Conservation (phyloP, 2,797 vertebrate genomes). For the Molossus alvarezi region DNA sequence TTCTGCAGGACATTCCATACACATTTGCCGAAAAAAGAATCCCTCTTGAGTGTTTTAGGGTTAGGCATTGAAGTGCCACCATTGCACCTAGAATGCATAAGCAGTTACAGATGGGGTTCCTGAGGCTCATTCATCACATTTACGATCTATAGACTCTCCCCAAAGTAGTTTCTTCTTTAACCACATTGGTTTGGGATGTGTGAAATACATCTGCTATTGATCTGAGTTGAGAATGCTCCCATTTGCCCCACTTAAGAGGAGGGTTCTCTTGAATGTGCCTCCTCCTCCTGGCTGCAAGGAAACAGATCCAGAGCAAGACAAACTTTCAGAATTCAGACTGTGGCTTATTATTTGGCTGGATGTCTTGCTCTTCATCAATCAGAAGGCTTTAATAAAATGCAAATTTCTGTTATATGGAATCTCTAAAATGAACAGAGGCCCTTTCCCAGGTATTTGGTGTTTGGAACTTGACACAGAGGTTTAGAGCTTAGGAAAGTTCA, state of each 20-base stretch:
- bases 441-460: slow-evolving; percentile 70
- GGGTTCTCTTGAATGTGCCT: not conserved
- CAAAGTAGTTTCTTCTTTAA: slow-evolving; percentile 68
- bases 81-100: slow-evolving; percentile 55
- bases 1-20: slow-evolving; percentile 59
- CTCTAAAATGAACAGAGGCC: slow-evolving; percentile 47
- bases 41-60: slow-evolving; percentile 68
- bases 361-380: slow-evolving; percentile 36
- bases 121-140: slow-evolving; percentile 71
- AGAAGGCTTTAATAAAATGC: slow-evolving; percentile 60
- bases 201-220: slow-evolving; percentile 70
- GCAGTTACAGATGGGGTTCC: slow-evolving; percentile 72
- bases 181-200: slow-evolving; percentile 53
- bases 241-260: slow-evolving; percentile 4
- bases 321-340: slow-evolving; percentile 4
- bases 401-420: slow-evolving; percentile 50
- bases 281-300: not conserved
- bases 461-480: slow-evolving; percentile 59
- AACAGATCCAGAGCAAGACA: slow-evolving; percentile 14
- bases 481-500: slow-evolving; percentile 70
- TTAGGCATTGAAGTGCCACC: not conserved
- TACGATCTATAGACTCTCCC: slow-evolving; percentile 68
- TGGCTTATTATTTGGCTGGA: slow-evolving; percentile 23
- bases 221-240: slow-evolving; percentile 43
- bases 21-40: slow-evolving; percentile 58